These are phyloP conservation scores for Polydrusus pterygomalis DNA, from an alignment of 2,888 invertebrate genomes.

Conservation along the genomic window DNA sequence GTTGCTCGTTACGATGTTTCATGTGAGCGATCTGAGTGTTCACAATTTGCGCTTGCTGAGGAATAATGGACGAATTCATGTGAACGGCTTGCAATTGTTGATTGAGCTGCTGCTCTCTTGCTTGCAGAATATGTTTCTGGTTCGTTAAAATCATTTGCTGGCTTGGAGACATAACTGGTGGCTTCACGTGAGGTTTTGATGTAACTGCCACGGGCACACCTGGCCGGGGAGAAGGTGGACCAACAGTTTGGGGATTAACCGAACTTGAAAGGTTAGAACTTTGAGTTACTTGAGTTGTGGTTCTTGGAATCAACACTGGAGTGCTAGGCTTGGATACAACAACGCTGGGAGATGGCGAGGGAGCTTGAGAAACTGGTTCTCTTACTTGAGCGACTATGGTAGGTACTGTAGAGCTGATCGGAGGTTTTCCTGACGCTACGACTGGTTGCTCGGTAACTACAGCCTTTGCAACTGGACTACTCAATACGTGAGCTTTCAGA, in stretches of 20 bases:
- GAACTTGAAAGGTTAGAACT: constrained; percentile 32
- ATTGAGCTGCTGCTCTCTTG: constrained; percentile 53
- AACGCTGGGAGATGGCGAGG: constrained; percentile 30
- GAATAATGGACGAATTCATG: constrained; percentile 52
- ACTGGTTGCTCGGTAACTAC: constrained; percentile 60
- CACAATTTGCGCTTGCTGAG: constrained; percentile 59
- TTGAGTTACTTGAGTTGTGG: constrained; percentile 29
- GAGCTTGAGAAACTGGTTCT: constrained; percentile 21
- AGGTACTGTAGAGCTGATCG: not conserved
- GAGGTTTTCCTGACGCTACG: constrained; percentile 1
- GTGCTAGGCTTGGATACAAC: constrained; percentile 38
- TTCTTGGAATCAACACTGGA: constrained; percentile 28
- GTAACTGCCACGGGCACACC: constrained; percentile 51
- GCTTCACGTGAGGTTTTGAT: constrained; percentile 58
- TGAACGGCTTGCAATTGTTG: constrained; percentile 56
- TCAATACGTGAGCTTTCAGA: constrained; percentile 79
- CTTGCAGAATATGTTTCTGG: constrained; percentile 61
- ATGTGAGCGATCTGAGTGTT: constrained; percentile 72
- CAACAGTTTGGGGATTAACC: constrained; percentile 40
- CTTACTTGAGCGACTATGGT: constrained; percentile 7
- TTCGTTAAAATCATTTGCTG: constrained; percentile 56
- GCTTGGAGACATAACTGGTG: constrained; percentile 62
- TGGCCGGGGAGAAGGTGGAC: constrained; percentile 51
- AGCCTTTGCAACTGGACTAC: constrained; percentile 72
- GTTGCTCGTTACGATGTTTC: constrained; percentile 67